Base-by-base conservation (phyloP, 2,797 vertebrate genomes). In the Mycteria americana region DNA sequence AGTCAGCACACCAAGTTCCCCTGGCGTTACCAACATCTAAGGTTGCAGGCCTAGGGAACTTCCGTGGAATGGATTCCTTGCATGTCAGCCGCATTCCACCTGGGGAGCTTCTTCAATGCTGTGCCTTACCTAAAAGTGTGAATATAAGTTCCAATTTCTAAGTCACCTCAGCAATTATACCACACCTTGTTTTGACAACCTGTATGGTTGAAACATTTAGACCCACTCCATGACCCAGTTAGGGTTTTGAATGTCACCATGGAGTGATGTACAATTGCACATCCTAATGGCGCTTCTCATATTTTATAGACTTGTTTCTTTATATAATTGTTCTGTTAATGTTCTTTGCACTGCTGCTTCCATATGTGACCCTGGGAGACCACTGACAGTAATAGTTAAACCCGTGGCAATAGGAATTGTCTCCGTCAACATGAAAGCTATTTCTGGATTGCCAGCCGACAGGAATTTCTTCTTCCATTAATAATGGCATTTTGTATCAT, bases 401-500 rank as follows among this genome's bases (percentile, higher is more conserved):
- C 57, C 77, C 25, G 74, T 76, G 62, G 67, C 87, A 92, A 21
- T 23, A 70, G 77, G 83, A 79, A 65, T 60, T 80, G 83, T 95
- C 80, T 68, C 70, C 37, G 65, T 69, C 77, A 76, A 75, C 45
- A 30, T 41, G 69, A 88, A 84, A 94, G 63, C 50, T 88, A 70
- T 91, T 94, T 88, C 37, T 76, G 68, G 35, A 30, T 77, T 93
- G 67, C 67, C 70, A 73, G 73, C 57, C 88, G 93, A 93, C 43
- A 96, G 90, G 72, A 70, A 73, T 88, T 94, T 94, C 56, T 77
- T 76, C 64, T 93, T 94, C 50, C 63, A 24, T 91, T 94, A 92
- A 24, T 78, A 76, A n/a, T 94, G 62, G 75, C 35, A 74, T 75
- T 90, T 90, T 93, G 37, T 83, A 60, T 76, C 39, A 23, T 11